phyloP scores from a whole-genome alignment of 2,797 vertebrate genomes.

The Okamejei kenojei region DNA sequence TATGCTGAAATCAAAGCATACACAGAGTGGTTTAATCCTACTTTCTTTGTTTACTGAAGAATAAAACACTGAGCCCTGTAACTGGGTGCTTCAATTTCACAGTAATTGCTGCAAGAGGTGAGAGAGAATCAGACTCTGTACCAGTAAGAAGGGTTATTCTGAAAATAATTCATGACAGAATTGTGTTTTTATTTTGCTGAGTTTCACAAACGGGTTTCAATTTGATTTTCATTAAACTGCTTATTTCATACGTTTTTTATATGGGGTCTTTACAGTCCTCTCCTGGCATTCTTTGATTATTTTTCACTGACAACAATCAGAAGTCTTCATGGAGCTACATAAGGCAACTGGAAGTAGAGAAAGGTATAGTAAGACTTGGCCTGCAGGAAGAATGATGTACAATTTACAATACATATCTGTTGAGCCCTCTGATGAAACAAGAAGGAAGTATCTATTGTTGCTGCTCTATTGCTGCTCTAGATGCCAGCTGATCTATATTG shows the following conservation, averaged over 20 bases:
- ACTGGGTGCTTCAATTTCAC: neutral
- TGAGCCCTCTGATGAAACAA: neutral
- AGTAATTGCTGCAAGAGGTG: neutral
- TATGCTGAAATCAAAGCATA: neutral
- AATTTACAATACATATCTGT: neutral
- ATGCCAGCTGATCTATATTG: no score
- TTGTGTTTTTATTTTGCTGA: neutral
- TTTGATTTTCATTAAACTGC: neutral
- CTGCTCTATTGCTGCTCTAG: no score
- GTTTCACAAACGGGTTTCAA: neutral
- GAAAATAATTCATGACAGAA: neutral
- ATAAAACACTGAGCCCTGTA: neutral
- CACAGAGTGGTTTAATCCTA: neutral
- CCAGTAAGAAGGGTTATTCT: neutral
- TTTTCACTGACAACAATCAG: neutral
- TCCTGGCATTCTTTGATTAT: neutral
- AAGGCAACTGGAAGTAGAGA: neutral
- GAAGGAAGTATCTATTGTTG: neutral
- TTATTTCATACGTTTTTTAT: neutral
- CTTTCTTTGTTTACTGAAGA: neutral
- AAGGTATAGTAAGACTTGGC: neutral
- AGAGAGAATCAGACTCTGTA: neutral
- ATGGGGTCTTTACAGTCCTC: neutral
- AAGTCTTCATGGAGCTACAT: neutral
- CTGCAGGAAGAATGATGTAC: neutral